phyloP scores from a whole-genome alignment of 2,888 invertebrate genomes.

The Dimorphilus gyrociliatus region DNA sequence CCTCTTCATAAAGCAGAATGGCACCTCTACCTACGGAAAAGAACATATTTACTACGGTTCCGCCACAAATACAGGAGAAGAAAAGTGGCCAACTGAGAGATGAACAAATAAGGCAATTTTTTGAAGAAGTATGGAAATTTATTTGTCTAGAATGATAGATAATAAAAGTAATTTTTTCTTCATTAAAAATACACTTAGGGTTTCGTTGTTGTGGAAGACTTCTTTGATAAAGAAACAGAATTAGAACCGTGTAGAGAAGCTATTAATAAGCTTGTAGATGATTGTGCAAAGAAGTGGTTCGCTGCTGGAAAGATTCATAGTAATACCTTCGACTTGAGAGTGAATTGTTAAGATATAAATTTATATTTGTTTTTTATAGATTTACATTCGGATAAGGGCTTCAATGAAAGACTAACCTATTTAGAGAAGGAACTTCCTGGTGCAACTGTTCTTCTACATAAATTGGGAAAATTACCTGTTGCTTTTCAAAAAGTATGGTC shows the following conservation, averaged over 20 bases:
- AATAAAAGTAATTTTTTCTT: too few relatives aligned
- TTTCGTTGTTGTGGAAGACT: slow-evolving; percentile 2
- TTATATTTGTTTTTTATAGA: slow-evolving; percentile 15
- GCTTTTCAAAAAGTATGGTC: slow-evolving; percentile 24
- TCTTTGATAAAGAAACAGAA: slow-evolving; percentile 2
- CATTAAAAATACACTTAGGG: too few relatives aligned
- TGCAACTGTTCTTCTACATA: slow-evolving; percentile 27
- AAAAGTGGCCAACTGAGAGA: slow-evolving; percentile 18
- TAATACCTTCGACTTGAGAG: slow-evolving; percentile 1
- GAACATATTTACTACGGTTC: slow-evolving; percentile 1
- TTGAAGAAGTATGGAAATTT: slow-evolving; percentile 12
- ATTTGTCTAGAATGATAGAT: too few relatives aligned
- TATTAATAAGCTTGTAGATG: slow-evolving; percentile 3
- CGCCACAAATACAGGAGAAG: slow-evolving; percentile 1
- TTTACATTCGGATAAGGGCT: slow-evolving; percentile 19
- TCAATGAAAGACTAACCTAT: slow-evolving; percentile 24
- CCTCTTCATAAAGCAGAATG: too few relatives aligned
- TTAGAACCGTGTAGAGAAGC: slow-evolving; percentile 4
- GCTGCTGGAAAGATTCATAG: slow-evolving; percentile 4
- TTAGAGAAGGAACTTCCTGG: slow-evolving; percentile 29
- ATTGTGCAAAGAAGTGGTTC: slow-evolving; percentile 4
- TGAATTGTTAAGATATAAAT: too few relatives aligned
- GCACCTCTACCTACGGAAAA: too few relatives aligned
- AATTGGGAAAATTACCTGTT: slow-evolving; percentile 25
- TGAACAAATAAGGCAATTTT: slow-evolving; percentile 13